Evolutionary conservation across 2,888 invertebrate genomes (phyloP).

Genomic region (Caenorhabditis sinica): DNA sequence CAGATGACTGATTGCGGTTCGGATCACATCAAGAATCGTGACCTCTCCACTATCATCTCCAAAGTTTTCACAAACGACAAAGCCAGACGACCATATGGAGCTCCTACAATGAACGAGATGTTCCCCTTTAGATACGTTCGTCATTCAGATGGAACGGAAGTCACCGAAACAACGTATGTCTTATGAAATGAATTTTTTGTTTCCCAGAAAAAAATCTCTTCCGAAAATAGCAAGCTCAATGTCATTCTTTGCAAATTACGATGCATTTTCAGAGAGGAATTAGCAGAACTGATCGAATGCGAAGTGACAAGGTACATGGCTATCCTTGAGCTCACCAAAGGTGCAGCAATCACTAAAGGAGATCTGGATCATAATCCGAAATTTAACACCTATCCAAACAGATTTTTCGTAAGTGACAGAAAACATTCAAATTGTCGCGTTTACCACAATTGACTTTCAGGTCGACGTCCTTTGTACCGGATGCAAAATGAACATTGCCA

Average conservation of each 20-base stretch:
- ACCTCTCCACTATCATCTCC: constrained; percentile 42
- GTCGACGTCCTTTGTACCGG: constrained; percentile 49
- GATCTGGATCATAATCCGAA: constrained; percentile 47
- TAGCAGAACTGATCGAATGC: constrained; percentile 44
- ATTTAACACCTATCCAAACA: constrained; percentile 22
- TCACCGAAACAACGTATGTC: constrained; percentile 27
- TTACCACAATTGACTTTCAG: constrained; percentile 11
- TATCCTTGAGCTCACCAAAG: constrained; percentile 52
- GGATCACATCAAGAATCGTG: constrained; percentile 51
- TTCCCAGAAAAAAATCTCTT: too few relatives aligned
- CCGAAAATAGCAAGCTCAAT: too few relatives aligned
- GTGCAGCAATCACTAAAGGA: constrained; percentile 39
- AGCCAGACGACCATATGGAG: constrained; percentile 29
- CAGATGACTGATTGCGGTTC: constrained; percentile 57
- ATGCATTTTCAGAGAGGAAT: constrained; percentile 51
- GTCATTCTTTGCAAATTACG: not conserved
- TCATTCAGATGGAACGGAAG: constrained; percentile 34
- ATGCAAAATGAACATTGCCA: constrained; percentile 43
- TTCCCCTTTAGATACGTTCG: constrained; percentile 54
- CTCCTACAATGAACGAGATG: constrained; percentile 57
- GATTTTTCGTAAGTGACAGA: constrained; percentile 23
- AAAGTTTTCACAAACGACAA: constrained; percentile 31
- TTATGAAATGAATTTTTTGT: constrained; percentile 6
- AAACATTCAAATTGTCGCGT: not conserved
- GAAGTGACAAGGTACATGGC: constrained; percentile 61